These are phyloP conservation scores for Drosophila suboccidentalis DNA, from an alignment of 2,888 invertebrate species.

Conservation along the genomic window DNA sequence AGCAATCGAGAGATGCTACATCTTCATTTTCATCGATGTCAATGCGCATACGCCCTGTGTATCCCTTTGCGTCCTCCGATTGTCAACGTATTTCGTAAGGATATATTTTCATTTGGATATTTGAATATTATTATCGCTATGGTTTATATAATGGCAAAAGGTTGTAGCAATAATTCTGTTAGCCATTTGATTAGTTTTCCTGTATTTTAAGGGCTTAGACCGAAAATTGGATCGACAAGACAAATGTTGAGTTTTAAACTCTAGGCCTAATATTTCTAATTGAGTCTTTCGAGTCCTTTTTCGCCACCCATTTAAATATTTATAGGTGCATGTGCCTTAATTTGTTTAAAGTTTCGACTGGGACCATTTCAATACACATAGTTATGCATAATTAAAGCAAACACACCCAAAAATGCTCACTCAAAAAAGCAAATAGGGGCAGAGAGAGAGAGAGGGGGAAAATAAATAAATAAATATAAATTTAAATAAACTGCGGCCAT, in stretches of 20 bases:
- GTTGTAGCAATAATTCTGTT: slow-evolving; percentile 41
- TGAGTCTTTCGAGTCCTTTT: slow-evolving; percentile 18
- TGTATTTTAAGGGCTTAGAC: neutral
- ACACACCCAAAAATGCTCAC: slow-evolving; percentile 48
- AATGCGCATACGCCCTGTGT: slow-evolving; percentile 57
- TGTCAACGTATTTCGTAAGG: slow-evolving; percentile 5
- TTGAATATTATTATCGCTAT: slow-evolving; percentile 56
- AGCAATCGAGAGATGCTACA: slow-evolving; percentile 52
- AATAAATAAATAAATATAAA: slow-evolving; percentile 50
- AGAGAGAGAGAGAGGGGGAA: neutral
- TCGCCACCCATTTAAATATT: slow-evolving; percentile 46
- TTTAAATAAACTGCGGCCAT: slow-evolving; percentile 59
- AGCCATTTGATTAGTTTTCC: slow-evolving; percentile 54
- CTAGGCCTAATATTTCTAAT: slow-evolving; percentile 28
- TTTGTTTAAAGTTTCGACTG: slow-evolving; percentile 52
- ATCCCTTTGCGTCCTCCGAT: slow-evolving; percentile 16
- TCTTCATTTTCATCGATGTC: slow-evolving; percentile 66
- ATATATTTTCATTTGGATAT: slow-evolving; percentile 31
- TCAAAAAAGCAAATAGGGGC: slow-evolving; percentile 12
- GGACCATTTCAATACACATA: slow-evolving; percentile 54
- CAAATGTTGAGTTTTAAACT: slow-evolving; percentile 21
- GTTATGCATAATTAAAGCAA: slow-evolving; percentile 69
- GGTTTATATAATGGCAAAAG: slow-evolving; percentile 22
- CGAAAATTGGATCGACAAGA: slow-evolving; percentile 12
- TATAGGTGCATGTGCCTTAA: slow-evolving; percentile 46